These are phyloP conservation scores for Trachelipus rathkii DNA, from an alignment of 1,140 invertebrate genomes.

Conservation along the genomic window DNA sequence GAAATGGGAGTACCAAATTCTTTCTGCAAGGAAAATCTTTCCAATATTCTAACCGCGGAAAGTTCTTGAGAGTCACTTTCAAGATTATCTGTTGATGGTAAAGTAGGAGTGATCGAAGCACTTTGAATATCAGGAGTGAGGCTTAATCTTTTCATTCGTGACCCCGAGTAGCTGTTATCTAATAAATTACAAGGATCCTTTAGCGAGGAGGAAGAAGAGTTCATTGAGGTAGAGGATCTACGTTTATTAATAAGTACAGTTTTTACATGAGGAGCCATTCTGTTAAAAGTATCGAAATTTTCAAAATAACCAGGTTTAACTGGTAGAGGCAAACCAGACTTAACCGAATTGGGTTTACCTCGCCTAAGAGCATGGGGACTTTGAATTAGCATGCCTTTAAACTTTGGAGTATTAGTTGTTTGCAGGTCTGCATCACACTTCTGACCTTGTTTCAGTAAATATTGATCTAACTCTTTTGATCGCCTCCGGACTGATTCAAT, in stretches of 20 bases:
- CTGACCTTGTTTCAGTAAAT: conserved; percentile 26
- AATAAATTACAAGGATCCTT: background rate
- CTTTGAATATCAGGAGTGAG: background rate
- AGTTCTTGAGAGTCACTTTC: background rate
- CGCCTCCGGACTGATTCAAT: conserved; percentile 67
- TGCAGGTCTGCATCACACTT: conserved; percentile 23
- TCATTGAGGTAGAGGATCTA: background rate
- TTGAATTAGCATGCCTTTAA: conserved; percentile 34
- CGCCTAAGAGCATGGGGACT: conserved; percentile 36
- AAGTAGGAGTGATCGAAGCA: background rate
- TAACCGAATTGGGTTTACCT: conserved; percentile 41
- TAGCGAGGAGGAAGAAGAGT: background rate
- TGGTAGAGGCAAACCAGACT: conserved; percentile 37
- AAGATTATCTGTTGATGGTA: background rate
- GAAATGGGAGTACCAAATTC: background rate
- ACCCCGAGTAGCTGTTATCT: background rate
- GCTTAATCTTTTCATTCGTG: background rate
- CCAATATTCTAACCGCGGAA: conserved; percentile 9
- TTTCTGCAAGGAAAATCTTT: background rate
- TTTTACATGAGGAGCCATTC: background rate
- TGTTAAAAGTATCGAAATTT: background rate
- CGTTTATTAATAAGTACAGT: background rate
- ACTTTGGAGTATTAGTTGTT: conserved; percentile 34
- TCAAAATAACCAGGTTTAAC: conserved; percentile 20
- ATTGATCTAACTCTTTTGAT: conserved; percentile 55